Evolutionary conservation across 1,140 invertebrate genomes (phyloP), one percentile per base, ranked within the genome.

Genomic region (Lepidotrigona ventralis): DNA sequence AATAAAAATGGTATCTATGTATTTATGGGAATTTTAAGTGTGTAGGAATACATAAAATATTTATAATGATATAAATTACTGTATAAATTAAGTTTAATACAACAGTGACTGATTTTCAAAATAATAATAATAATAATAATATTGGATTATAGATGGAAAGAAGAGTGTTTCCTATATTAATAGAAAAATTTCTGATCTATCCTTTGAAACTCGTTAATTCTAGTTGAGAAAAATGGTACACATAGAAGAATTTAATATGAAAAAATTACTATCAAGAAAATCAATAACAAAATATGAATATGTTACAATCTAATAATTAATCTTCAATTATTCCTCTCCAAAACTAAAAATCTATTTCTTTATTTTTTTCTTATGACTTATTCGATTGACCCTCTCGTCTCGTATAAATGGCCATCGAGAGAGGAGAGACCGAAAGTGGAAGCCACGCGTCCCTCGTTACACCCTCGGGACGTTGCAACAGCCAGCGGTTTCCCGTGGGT

Each of bases 401-500:
- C 19, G 69, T 26, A 2, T 54, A 26, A 21, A 53, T 15, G 29
- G 53, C 11, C 46, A 63, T 69, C 17, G 26, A 54, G 33, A 15
- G 46, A 29, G 23, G 53, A 14, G 26, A 71, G 73, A 39, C 8
- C 17, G 14, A 6, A 69, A 21, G 70, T 51, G 21, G 60, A 21
- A 74, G 75, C 64, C 73, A 88, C 70, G 85, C 66, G 75, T 53
- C 66, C 26, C 8, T 33, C 15, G 56, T 6, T n/a, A 39, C 54
- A 19, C 72, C 54, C 72, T n/a, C n/a, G 71, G 51, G 71, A 64
- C 26, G 17, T 19, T 14, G 66, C 3, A 0, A n/a, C 15, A 12
- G 23, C 29, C 66, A 39, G 19, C 12, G 19, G 29, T 23, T 73
- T 85, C 80, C 76, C 72, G 71, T 12, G 84, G 64, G 79, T 85